Base-by-base conservation (phyloP, 2,888 invertebrate species). In the Adelognathus sp. region DNA sequence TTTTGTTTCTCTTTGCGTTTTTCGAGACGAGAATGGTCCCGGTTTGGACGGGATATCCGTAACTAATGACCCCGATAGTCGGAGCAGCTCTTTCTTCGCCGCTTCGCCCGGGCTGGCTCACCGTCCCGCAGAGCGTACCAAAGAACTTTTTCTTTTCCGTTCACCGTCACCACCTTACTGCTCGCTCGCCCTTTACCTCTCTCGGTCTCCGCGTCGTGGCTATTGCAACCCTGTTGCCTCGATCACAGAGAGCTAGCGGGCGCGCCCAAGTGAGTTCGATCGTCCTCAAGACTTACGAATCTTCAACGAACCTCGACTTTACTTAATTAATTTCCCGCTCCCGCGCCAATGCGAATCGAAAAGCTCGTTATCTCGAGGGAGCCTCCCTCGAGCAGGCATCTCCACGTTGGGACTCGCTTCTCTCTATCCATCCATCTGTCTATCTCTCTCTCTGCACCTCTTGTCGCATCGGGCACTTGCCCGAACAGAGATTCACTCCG, bases 21-120 rank as follows among this genome's bases (percentile, higher is more conserved):
- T 88, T 90, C 90, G 88, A 88, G 88, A 87, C 88, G 87, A 88
- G 87, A 88, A 86, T 88, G 90, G 89, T 86, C 87, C 88, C 85
- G 86, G 87, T 89, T 88, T 85, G 85, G 87, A 88, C 85, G 86
- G 88, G 88, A 90, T 90, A 89, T 90, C 89, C 89, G 89, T 90
- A 90, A 90, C 90, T 90, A 90, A 90, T 90, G 90, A 89, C 88
- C 88, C 89, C 88, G 90, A 90, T 90, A 90, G 89, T 79, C 78
- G 80, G 76, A 71, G 75, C 64, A 84, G 83, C 82, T 85, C 86
- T 85, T 73, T 81, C 77, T 78, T 72, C 69, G 54, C 73, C 44
- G 16, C 36, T 54, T 76, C 64, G 58, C 60, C 50, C 66, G 61
- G 41, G 50, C 60, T 61, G 41, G 50, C 60, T 61, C 66, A 64